Evolutionary conservation across 2,888 invertebrate genomes (phyloP).

Genomic region (Blastobasis lacticolella): DNA sequence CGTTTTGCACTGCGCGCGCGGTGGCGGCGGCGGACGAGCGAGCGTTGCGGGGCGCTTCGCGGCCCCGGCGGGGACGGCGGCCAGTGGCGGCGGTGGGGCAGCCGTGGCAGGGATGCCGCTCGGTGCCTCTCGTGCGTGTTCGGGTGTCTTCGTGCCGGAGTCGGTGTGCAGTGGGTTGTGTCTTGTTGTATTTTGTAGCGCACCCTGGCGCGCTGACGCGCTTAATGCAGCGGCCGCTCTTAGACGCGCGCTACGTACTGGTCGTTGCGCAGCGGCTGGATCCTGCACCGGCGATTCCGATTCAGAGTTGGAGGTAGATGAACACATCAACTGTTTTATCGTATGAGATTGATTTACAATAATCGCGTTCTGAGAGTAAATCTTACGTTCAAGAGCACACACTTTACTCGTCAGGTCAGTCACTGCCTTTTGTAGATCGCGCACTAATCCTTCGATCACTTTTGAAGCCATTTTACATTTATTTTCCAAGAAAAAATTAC

Average conservation of each 20-base stretch:
- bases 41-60: no score
- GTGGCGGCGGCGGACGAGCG: no score
- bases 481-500: no score
- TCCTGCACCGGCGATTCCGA: background rate
- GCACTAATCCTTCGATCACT: constrained; percentile 16
- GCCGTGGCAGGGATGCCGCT: no score
- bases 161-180: no score
- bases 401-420: background rate
- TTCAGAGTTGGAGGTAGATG: background rate
- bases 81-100: no score
- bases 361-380: background rate
- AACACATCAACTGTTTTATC: background rate
- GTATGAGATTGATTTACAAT: background rate
- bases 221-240: constrained; percentile 72
- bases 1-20: no score
- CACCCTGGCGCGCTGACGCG: no score
- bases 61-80: no score
- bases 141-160: no score
- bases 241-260: background rate
- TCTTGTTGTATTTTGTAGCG: no score
- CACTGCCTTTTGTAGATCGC: background rate
- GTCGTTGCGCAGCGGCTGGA: background rate
- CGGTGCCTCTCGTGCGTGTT: no score
- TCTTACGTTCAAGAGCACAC: background rate
- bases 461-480: background rate